These are phyloP conservation scores for Athripsodes cinereus DNA, from an alignment of 2,888 invertebrate genomes.

Conservation along the genomic window DNA sequence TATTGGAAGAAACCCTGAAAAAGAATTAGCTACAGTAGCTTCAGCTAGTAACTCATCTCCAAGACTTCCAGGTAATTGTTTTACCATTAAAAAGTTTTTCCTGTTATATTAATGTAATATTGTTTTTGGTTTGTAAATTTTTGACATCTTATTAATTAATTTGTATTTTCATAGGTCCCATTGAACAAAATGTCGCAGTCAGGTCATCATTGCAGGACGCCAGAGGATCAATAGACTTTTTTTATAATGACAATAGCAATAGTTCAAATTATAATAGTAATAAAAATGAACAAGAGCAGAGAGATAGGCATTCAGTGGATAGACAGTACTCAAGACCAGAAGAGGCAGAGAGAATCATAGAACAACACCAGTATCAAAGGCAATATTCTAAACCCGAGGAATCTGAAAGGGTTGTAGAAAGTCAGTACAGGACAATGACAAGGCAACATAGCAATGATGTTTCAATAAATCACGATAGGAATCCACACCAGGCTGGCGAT, in stretches of 20 bases:
- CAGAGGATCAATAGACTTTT: conserved; percentile 61
- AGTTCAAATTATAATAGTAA: conserved; percentile 9
- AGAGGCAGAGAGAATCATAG: conserved; percentile 36
- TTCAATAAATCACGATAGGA: conserved; percentile 37
- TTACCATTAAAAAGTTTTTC: not conserved
- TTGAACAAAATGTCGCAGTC: conserved; percentile 63
- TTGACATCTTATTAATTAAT: not conserved
- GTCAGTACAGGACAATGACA: conserved; percentile 36
- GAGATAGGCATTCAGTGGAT: conserved; percentile 28
- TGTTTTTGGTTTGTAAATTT: not conserved
- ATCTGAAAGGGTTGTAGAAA: conserved; percentile 32
- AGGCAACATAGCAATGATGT: conserved; percentile 55
- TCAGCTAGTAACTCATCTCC: conserved; percentile 29
- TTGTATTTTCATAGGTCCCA: conserved; percentile 36
- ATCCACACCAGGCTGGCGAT: conserved; percentile 40
- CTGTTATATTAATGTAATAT: not conserved
- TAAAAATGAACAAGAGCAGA: conserved; percentile 29
- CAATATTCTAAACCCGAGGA: conserved; percentile 56
- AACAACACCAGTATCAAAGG: conserved; percentile 40
- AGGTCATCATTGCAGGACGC: conserved; percentile 73
- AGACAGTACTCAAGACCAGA: conserved; percentile 53
- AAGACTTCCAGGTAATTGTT: conserved; percentile 42
- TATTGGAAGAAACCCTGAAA: conserved; percentile 77
- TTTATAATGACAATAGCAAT: conserved; percentile 49
- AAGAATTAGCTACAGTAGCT: conserved; percentile 55